Conservation (phyloP, 2,113 vertebrate species). For the Isichthys henryi region DNA sequence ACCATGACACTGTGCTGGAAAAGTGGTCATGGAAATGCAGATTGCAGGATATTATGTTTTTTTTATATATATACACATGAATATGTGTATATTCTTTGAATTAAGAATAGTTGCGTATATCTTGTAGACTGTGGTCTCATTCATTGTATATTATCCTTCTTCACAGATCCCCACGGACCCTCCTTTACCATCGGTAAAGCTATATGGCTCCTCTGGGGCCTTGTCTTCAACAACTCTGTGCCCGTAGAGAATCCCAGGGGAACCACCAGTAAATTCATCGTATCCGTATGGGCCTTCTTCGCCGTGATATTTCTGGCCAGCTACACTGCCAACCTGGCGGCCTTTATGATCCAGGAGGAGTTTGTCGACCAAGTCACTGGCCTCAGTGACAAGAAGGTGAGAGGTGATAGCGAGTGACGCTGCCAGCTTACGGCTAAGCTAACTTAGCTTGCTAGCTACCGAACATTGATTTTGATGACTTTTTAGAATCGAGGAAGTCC, state of each 20-base stretch:
- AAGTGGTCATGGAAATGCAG: background rate
- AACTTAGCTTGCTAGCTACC: background rate
- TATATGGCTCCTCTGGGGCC: constrained; percentile 93
- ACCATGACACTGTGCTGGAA: background rate
- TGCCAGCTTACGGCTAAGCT: background rate
- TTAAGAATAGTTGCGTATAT: too few species aligned
- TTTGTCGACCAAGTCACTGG: constrained; percentile 98
- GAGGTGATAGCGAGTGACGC: background rate
- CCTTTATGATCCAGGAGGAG: constrained; percentile 99
- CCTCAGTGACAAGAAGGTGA: constrained; percentile 95
- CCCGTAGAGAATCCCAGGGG: constrained; percentile 96
- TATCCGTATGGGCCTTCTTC: constrained; percentile 98
- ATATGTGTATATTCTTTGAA: background rate
- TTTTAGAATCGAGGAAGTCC: background rate
- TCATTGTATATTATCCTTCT: background rate
- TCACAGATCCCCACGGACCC: constrained; percentile 83
- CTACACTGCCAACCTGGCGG: constrained; percentile 95
- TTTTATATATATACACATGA: background rate
- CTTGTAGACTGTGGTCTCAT: background rate
- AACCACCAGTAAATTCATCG: constrained; percentile 97
- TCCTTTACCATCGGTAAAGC: constrained; percentile 97
- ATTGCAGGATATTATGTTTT: background rate
- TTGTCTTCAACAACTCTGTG: constrained; percentile 98
- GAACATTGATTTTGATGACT: background rate
- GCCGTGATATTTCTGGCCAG: constrained; percentile 98